phyloP scores from a whole-genome alignment of 2,888 invertebrate species.

The Clistopyga incitator region DNA sequence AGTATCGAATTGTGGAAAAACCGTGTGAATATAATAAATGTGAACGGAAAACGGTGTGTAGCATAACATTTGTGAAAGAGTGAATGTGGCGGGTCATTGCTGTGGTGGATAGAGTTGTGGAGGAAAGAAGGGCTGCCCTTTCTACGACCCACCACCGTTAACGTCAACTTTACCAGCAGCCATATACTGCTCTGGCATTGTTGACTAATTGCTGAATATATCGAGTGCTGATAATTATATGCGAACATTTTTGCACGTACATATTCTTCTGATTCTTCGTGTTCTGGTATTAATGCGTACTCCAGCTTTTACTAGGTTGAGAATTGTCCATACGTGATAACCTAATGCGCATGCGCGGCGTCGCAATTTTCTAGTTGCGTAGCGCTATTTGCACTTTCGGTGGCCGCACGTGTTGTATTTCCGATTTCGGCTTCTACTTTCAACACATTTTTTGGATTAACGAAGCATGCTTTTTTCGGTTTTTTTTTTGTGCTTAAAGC shows the following conservation, averaged over 20 bases:
- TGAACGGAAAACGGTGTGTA: no score
- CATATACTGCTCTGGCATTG: constrained; percentile 67
- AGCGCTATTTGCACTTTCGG: not conserved
- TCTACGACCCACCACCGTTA: constrained; percentile 92
- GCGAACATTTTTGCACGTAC: not conserved
- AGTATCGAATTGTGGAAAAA: no score
- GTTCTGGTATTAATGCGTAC: no score
- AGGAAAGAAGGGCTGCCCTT: no score
- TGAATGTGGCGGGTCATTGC: no score
- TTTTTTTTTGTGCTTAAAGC: not conserved
- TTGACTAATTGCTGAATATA: not conserved
- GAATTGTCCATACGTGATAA: not conserved
- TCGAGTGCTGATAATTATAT: constrained; percentile 2
- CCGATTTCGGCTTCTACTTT: not conserved
- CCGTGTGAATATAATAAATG: no score
- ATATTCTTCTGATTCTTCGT: no score
- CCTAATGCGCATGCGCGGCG: not conserved
- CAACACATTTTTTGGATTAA: not conserved
- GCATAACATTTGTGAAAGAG: no score
- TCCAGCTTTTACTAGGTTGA: no score
- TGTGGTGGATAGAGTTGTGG: no score
- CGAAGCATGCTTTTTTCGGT: no score
- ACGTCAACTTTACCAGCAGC: constrained; percentile 66
- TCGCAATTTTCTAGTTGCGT: not conserved
- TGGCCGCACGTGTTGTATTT: not conserved